Conservation (phyloP, 2,888 invertebrate genomes). For the Himalopsyche kuldschensis region DNA sequence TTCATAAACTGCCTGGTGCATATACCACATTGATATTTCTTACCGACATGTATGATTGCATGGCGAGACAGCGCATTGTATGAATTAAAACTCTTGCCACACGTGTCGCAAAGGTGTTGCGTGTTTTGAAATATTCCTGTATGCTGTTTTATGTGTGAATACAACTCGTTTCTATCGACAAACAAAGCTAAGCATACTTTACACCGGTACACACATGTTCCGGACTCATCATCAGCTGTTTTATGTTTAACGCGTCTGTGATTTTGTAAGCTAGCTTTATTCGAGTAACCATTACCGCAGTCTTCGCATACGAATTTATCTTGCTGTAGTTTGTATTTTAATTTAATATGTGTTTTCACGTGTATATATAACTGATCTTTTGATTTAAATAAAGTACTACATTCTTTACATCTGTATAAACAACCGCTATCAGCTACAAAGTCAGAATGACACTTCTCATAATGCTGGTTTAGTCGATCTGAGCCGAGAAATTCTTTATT, state of each 20-base stretch:
- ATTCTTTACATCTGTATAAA: slow-evolving; percentile 52
- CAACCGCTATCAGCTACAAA: slow-evolving; percentile 47
- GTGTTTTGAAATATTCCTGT: slow-evolving; percentile 43
- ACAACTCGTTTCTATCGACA: slow-evolving; percentile 59
- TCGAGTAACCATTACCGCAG: slow-evolving; percentile 24
- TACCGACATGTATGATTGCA: slow-evolving; percentile 41
- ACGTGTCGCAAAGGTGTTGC: slow-evolving; percentile 53
- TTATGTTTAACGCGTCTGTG: slow-evolving; percentile 24
- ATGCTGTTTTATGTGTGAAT: slow-evolving; percentile 61
- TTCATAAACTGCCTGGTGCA: slow-evolving; percentile 46
- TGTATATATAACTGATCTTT: slow-evolving; percentile 51
- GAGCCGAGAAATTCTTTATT: slow-evolving; percentile 48
- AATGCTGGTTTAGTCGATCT: slow-evolving; percentile 48
- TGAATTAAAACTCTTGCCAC: slow-evolving; percentile 52
- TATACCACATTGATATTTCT: slow-evolving; percentile 44
- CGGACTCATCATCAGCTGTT: neutral
- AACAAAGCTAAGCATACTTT: slow-evolving; percentile 63
- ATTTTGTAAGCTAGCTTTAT: slow-evolving; percentile 12
- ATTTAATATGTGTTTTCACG: slow-evolving; percentile 51
- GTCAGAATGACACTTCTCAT: slow-evolving; percentile 48
- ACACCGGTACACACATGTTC: slow-evolving; percentile 48
- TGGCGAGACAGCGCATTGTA: slow-evolving; percentile 49
- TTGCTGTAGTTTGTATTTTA: slow-evolving; percentile 46
- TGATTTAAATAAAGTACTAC: slow-evolving; percentile 50
- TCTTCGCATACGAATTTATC: slow-evolving; percentile 22